A percentile compares a stretch with the other conserved stretches of the same genome.
Conservation (phyloP, 2,888 invertebrate genomes). For the Lissonota sp. region DNA sequence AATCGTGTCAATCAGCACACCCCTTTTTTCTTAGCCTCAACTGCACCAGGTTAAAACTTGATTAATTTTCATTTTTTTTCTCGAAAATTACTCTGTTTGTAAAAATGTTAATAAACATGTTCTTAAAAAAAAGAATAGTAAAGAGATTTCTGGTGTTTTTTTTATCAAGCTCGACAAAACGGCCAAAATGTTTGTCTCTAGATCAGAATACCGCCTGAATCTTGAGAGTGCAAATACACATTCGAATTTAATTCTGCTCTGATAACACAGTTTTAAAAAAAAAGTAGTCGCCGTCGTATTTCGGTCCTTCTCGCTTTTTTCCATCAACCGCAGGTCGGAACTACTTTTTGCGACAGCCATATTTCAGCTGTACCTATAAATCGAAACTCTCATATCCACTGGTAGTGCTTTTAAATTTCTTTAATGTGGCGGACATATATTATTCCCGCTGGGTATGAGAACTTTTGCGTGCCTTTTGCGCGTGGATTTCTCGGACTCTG, state of each 20-base stretch:
- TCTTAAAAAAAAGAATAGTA: too few species aligned
- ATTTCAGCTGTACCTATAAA: slow-evolving; percentile 74
- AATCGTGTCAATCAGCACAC: too few species aligned
- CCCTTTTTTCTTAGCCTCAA: too few species aligned
- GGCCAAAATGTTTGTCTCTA: not conserved
- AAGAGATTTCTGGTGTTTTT: too few species aligned
- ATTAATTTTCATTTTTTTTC: too few species aligned
- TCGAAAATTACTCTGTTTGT: too few species aligned
- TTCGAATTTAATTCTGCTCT: slow-evolving; percentile 32
- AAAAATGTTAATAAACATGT: too few species aligned
- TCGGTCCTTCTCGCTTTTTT: not conserved
- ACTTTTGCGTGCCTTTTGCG: slow-evolving; percentile 68
- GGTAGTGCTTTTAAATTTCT: slow-evolving; percentile 77
- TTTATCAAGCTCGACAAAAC: too few species aligned
- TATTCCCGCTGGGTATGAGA: slow-evolving; percentile 68
- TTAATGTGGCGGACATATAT: slow-evolving; percentile 77
- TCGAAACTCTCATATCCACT: slow-evolving; percentile 79
- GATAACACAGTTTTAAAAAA: slow-evolving; percentile 46
- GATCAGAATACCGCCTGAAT: slow-evolving; percentile 6
- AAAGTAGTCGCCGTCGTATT: slow-evolving; percentile 29
- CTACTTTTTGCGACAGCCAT: slow-evolving; percentile 65
- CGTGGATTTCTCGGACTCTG: slow-evolving; percentile 49
- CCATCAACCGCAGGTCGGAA: slow-evolving; percentile 1
- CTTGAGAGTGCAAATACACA: slow-evolving; percentile 12
- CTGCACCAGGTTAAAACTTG: too few species aligned